Base-by-base conservation (phyloP, 2,797 vertebrate genomes). In the Siniperca undulata region DNA sequence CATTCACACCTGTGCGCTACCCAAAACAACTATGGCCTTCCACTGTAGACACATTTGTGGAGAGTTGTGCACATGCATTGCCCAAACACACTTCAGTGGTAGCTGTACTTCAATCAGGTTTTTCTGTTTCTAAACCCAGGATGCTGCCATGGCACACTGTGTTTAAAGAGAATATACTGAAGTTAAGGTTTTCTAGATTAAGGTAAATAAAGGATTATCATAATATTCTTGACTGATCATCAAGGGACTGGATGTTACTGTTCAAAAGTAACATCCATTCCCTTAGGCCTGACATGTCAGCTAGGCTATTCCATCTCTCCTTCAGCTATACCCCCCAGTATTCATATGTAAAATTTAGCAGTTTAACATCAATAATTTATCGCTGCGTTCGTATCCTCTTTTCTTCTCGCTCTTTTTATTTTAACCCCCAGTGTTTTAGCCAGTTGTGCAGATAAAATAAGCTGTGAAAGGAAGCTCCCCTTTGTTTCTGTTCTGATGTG, bases 331-430 rank as follows among this genome's bases (percentile, higher is more conserved):
- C 50, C 74, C 61, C 30, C 30, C n/a, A 38, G 60, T 61, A 44
- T 61, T 66, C 84, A 42, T 80, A 86, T 89, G 5, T 68, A 91
- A 81, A 30, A 90, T 88, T 80, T 71, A 90, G 22, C 80, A 80
- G 61, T 86, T 85, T 78, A 68, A 24, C 78, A 91, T 91, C 59
- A 89, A 85, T 88, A 88, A 88, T 74, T 89, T 30, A 91, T 81
- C 2, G 10, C 61, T 46, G 69, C 70, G 27, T 82, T 30, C 30
- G 30, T 30, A 44, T 74, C 62, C 83, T 65, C 53, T 60, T 72
- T 74, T 55, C 53, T 77, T 65, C 16, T 64, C 11, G 1, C 17
- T 66, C 27, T 42, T 44, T 61, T 19, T 74, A 12, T 38, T 77
- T 61, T 46, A 53, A 36, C 59, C 36, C 60, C 20, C 48, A 16